Percentiles rank a stretch among this genome's conserved stretches.
phyloP scores from a whole-genome alignment of 2,797 vertebrate genomes.

The Anas georgica region DNA sequence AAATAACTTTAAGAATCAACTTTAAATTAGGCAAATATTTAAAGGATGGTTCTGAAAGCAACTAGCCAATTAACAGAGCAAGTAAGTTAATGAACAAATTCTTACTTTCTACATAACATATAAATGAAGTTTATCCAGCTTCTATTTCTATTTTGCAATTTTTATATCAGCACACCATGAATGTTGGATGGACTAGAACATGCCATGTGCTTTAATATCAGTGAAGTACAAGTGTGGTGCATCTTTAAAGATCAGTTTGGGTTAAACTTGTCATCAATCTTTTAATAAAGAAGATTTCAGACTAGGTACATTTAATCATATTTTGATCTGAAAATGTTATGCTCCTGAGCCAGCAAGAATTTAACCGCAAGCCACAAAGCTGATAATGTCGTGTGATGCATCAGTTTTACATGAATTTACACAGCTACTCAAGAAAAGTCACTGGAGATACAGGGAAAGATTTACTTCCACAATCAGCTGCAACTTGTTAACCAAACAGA shows the following conservation, averaged over 20 bases:
- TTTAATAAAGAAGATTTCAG: neutral
- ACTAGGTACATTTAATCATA: neutral
- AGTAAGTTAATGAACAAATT: neutral
- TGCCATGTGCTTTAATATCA: neutral
- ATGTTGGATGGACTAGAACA: neutral
- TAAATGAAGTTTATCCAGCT: neutral
- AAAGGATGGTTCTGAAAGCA: neutral
- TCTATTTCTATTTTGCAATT: neutral
- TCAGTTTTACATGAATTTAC: neutral
- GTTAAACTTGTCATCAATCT: neutral
- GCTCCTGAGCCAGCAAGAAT: rapidly evolving
- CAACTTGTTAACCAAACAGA: neutral
- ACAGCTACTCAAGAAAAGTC: neutral
- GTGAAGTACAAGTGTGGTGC: neutral
- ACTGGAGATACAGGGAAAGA: neutral
- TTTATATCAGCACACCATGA: neutral
- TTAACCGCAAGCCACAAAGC: neutral
- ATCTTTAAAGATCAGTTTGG: neutral
- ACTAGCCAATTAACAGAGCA: neutral
- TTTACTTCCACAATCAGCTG: neutral
- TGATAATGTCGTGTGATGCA: neutral
- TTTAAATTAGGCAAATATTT: neutral
- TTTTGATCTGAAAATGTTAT: neutral
- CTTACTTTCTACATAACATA: neutral
- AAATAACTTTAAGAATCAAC: neutral